Evolutionary conservation across 2,113 vertebrate species (phyloP).

Genomic region (Eulemur macaco): DNA sequence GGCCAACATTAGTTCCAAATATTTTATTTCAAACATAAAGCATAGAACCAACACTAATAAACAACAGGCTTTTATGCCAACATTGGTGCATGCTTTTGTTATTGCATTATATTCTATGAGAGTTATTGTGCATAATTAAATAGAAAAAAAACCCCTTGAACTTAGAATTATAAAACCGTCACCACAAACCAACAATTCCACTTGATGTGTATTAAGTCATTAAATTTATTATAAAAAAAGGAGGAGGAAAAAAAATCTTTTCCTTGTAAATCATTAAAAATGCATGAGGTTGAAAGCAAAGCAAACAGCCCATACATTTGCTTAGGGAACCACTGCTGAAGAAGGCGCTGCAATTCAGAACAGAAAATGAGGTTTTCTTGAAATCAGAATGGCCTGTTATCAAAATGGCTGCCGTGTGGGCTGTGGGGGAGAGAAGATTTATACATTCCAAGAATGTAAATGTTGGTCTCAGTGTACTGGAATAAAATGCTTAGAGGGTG

Average conservation of each 20-base stretch:
- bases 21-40: conserved; percentile 89
- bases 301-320: conserved; percentile 81
- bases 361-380: conserved; percentile 62
- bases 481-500: neutral
- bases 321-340: conserved; percentile 60
- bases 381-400: conserved; percentile 55
- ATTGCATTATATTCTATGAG: conserved; percentile 87
- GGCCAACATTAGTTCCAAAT: conserved; percentile 83
- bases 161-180: conserved; percentile 88
- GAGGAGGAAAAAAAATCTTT: conserved; percentile 74
- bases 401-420: conserved; percentile 49
- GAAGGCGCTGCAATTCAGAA: conserved; percentile 62
- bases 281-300: conserved; percentile 83
- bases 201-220: conserved; percentile 87
- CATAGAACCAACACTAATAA: conserved; percentile 83
- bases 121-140: conserved; percentile 89
- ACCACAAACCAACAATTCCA: conserved; percentile 85
- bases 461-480: neutral
- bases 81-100: conserved; percentile 83
- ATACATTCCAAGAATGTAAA: neutral
- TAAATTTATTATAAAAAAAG: conserved; percentile 77
- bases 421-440: conserved; percentile 40
- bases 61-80: conserved; percentile 85
- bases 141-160: conserved; percentile 82
- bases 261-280: conserved; percentile 89